These are phyloP conservation scores for Drosophila greeni DNA, from an alignment of 2,888 invertebrate species.

Conservation along the genomic window DNA sequence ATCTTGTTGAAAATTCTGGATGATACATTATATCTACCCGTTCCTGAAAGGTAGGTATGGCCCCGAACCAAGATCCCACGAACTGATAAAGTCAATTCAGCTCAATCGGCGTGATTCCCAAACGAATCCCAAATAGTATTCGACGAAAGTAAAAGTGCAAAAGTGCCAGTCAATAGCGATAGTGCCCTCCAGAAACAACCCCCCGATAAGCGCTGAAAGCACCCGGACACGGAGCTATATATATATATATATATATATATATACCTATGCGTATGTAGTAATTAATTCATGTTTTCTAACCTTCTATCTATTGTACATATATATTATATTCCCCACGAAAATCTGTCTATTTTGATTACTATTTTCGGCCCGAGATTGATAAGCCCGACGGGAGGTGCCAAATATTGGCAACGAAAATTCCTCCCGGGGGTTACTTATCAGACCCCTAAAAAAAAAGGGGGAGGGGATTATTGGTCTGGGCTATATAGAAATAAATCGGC, in stretches of 20 bases:
- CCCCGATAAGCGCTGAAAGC: slow-evolving; percentile 18
- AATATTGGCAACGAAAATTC: background rate
- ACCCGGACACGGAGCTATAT: slow-evolving; percentile 10
- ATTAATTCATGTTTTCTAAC: slow-evolving; percentile 33
- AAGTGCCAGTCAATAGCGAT: slow-evolving; percentile 26
- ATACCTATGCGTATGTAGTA: background rate
- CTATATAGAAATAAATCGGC: slow-evolving; percentile 11
- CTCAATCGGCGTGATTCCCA: slow-evolving; percentile 32
- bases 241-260: no score
- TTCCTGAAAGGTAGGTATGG: background rate
- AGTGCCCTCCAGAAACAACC: slow-evolving; percentile 12
- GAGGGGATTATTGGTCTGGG: slow-evolving; percentile 6
- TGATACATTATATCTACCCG: slow-evolving; percentile 6
- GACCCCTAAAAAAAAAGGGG: background rate
- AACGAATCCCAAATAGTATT: slow-evolving; percentile 10
- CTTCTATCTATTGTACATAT: background rate
- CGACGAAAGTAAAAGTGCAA: slow-evolving; percentile 54
- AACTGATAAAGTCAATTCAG: slow-evolving; percentile 24
- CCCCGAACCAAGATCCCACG: background rate
- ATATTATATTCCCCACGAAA: slow-evolving; percentile 7
- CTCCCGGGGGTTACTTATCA: slow-evolving; percentile 17
- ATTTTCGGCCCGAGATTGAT: slow-evolving; percentile 28
- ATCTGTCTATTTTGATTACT: slow-evolving; percentile 19
- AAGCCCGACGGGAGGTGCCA: slow-evolving; percentile 4
- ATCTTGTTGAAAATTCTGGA: background rate